phyloP scores from a whole-genome alignment of 37 sponge, comb jelly and placozoan species.

The Petrosia ficiformis region DNA sequence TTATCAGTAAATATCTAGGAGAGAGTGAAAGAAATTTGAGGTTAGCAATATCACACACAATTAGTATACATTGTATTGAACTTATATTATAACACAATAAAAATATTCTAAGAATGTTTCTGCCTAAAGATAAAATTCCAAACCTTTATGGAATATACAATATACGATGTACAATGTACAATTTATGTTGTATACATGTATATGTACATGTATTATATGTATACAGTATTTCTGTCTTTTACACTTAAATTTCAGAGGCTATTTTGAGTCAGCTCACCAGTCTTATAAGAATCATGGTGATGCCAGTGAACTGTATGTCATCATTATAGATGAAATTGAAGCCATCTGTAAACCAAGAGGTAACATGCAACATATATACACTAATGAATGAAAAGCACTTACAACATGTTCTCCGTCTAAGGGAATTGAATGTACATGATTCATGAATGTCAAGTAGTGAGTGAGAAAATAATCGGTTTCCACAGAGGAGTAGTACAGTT shows the following conservation, averaged over 20 bases:
- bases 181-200: too few species aligned
- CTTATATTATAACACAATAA: too few species aligned
- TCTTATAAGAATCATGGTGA: constrained; percentile 71
- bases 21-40: constrained; percentile 88
- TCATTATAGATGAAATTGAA: constrained; percentile 92
- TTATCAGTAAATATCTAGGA: constrained; percentile 86
- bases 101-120: too few species aligned
- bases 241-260: constrained; percentile 20
- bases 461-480: background rate
- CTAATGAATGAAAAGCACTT: background rate
- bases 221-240: background rate
- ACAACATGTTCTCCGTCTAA: too few species aligned
- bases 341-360: constrained; percentile 94
- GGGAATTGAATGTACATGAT: too few species aligned
- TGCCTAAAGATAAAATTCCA: too few species aligned
- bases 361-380: background rate
- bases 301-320: constrained; percentile 86
- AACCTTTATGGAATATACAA: too few species aligned
- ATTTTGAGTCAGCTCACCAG: constrained; percentile 60
- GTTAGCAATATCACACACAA: constrained; percentile 15
- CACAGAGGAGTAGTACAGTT: background rate
- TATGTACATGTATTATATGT: background rate
- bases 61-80: too few species aligned
- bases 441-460: too few species aligned
- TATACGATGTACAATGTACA: too few species aligned